Base-by-base conservation (phyloP, 2,888 invertebrate species). In the Metopia argyrocephala region DNA sequence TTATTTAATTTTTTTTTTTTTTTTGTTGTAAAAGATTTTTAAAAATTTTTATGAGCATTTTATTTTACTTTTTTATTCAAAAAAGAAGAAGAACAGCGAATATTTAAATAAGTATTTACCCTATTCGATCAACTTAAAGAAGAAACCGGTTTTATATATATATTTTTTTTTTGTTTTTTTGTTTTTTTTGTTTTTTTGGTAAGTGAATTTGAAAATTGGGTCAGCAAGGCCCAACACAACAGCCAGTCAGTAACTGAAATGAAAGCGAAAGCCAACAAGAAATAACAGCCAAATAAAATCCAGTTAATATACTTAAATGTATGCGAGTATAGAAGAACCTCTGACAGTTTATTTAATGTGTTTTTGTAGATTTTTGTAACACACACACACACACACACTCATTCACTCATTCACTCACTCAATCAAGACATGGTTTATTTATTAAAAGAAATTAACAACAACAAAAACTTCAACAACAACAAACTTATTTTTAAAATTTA, bases 131-230 rank as follows among this genome's bases (percentile, higher is more conserved):
- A 38, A 38, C 15, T 38, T 12, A 38, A 38, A 38, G 3, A 15
- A 38, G 12, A 38, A 38, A 38, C 38, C 15, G 38, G 38, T 38
- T 38, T 38, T 38, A 38, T 15, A 3, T 12, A 15, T 15, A 38
- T 12, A n/a, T n/a, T n/a, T 15, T 38, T 38, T 38, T 38, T 38
- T 31, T 31, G 1, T 31, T 31, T 31, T 50, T 50, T 66, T 20
- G 52, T 15, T 38, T 38, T 38, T 38, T 38, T 31, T 31, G 1
- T 31, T 31, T 31, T 50, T 50, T 66, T 20, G 52, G 45, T 45
- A 62, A 52, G 38, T 45, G 48, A 18, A 57, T 69, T 65, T 66
- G 3, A 2, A 62, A 75, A 75, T 75, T 75, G 56, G 79, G 79
- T 79, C 79, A 79, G 70, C 65, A 59, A 75, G 65, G 59, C 56